Percentiles rank a stretch among this genome's conserved stretches.
Evolutionary conservation across 2,888 invertebrate species (phyloP).

Genomic region (Epirrhoe tristata): DNA sequence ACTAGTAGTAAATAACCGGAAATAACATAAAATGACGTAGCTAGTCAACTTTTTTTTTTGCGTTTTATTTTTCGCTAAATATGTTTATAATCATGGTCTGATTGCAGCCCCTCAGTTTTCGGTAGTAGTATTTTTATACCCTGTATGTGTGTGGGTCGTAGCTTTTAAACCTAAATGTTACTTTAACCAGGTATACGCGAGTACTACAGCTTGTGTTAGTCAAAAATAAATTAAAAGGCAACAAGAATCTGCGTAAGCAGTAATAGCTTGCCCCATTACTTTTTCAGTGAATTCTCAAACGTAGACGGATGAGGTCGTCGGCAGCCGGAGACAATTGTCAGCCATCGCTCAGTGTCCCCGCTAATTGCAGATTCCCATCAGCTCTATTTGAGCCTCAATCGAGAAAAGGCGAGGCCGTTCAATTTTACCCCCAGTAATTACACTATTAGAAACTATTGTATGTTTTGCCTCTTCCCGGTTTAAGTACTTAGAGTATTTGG

Average conservation of each 20-base stretch:
- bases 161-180: too few relatives aligned
- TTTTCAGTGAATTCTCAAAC: slow-evolving; percentile 82
- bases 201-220: background rate
- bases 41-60: too few relatives aligned
- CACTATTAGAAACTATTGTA: slow-evolving; percentile 35
- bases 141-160: too few relatives aligned
- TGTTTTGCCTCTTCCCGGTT: background rate
- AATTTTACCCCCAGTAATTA: slow-evolving; percentile 57
- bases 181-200: too few relatives aligned
- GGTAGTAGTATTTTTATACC: too few relatives aligned
- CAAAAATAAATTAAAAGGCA: slow-evolving; percentile 1
- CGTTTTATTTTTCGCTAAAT: too few relatives aligned
- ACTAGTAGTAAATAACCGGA: too few relatives aligned
- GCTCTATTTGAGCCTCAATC: slow-evolving; percentile 81
- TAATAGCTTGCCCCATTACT: slow-evolving; percentile 82
- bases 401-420: slow-evolving; percentile 63
- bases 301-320: slow-evolving; percentile 79
- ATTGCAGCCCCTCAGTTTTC: too few relatives aligned
- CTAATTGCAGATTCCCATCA: slow-evolving; percentile 83
- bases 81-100: too few relatives aligned
- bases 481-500: background rate
- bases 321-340: slow-evolving; percentile 78
- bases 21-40: too few relatives aligned
- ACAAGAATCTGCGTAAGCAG: slow-evolving; percentile 64
- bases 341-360: slow-evolving; percentile 80